These are phyloP conservation scores for Chaitophorus viminalis DNA, from an alignment of 2,888 invertebrate species.

Conservation along the genomic window DNA sequence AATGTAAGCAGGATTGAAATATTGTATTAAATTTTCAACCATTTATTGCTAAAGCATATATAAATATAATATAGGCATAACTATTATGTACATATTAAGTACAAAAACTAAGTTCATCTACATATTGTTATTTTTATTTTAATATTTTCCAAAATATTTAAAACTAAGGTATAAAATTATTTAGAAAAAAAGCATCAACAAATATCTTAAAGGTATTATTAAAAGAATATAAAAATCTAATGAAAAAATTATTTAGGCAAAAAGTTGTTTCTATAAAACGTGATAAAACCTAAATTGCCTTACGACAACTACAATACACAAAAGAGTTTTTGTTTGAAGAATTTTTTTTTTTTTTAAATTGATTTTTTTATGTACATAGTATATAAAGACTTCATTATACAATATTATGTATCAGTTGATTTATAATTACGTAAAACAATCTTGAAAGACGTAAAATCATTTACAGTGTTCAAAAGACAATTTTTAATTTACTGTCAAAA, in stretches of 20 bases:
- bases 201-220: not conserved
- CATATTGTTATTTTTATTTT: no score
- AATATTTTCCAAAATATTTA: no score
- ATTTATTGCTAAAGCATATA: no score
- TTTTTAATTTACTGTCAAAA: slow-evolving; percentile 31
- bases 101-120: no score
- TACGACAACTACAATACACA: slow-evolving; percentile 27
- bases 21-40: no score
- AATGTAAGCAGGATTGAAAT: no score
- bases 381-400: slow-evolving; percentile 34
- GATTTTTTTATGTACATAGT: slow-evolving; percentile 43
- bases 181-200: no score
- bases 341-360: slow-evolving; percentile 14
- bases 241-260: not conserved
- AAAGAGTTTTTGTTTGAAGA: slow-evolving; percentile 11
- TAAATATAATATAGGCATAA: no score
- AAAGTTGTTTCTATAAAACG: slow-evolving; percentile 22
- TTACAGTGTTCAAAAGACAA: not conserved
- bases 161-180: no score
- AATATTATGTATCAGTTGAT: slow-evolving; percentile 23
- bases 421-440: slow-evolving; percentile 40
- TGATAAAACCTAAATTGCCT: slow-evolving; percentile 33
- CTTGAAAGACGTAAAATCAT: slow-evolving; percentile 36
- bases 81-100: no score
- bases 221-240: not conserved